These are phyloP conservation scores for Chelidonichthys spinosus DNA, from an alignment of 2,797 vertebrate genomes.

Conservation along the genomic window DNA sequence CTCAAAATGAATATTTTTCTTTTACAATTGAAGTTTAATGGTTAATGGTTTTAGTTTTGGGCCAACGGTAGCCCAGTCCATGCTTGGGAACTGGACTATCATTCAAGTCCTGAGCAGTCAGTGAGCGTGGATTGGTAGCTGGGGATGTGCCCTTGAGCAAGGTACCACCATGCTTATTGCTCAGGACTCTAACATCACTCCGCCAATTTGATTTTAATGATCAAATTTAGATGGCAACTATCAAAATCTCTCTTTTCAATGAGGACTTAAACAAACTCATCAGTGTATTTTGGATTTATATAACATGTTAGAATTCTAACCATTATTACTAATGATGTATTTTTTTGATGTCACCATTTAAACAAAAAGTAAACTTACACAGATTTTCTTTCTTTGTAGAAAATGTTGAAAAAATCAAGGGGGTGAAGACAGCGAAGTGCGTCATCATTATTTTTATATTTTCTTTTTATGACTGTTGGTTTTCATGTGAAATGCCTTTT, in stretches of 20 bases:
- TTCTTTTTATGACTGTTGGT: background rate
- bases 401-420: slow-evolving; percentile 76
- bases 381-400: slow-evolving; percentile 58
- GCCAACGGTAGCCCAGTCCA: background rate
- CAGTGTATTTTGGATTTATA: background rate
- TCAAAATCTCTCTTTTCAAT: background rate
- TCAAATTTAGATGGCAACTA: background rate
- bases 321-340: too few species aligned
- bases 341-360: background rate
- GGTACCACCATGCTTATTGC: background rate
- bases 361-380: background rate
- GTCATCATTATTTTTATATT: background rate
- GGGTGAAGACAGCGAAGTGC: slow-evolving; percentile 63
- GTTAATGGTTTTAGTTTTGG: background rate
- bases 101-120: background rate
- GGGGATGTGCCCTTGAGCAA: background rate
- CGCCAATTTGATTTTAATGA: background rate
- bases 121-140: background rate
- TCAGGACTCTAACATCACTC: background rate
- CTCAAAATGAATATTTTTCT: background rate
- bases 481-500: background rate
- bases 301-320: background rate
- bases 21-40: background rate
- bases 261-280: too few species aligned
- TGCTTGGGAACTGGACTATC: background rate